Evolutionary conservation across 2,113 vertebrate species (phyloP).

Genomic region (Trematocara zebra): DNA sequence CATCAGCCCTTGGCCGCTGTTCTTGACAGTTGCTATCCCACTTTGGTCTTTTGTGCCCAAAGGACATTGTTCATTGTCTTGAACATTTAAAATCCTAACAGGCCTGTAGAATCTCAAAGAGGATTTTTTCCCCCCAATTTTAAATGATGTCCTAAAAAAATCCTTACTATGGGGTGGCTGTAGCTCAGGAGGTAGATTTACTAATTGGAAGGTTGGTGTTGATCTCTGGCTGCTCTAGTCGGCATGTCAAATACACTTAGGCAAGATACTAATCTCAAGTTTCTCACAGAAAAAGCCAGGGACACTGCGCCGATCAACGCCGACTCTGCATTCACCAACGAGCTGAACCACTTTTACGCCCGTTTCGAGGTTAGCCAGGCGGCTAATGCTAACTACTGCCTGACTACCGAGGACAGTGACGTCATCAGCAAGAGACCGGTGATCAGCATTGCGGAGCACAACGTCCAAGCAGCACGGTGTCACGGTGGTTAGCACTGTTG

Average conservation of each 20-base stretch:
- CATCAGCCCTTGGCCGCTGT: not conserved
- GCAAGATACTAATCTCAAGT: not conserved
- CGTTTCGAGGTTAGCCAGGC: too few relatives aligned
- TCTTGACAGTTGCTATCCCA: not conserved
- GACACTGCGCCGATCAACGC: too few relatives aligned
- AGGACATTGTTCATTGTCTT: not conserved
- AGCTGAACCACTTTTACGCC: too few relatives aligned
- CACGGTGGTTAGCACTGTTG: too few relatives aligned
- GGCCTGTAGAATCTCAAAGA: not conserved
- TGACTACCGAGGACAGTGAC: too few relatives aligned
- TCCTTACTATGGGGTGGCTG: not conserved
- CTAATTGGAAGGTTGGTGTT: not conserved
- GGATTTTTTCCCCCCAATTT: not conserved
- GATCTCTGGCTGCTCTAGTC: not conserved
- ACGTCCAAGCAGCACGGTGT: too few relatives aligned
- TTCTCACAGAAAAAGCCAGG: not conserved
- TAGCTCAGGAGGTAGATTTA: not conserved
- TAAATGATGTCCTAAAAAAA: not conserved
- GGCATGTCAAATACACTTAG: not conserved
- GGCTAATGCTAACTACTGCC: too few relatives aligned
- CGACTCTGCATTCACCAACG: too few relatives aligned
- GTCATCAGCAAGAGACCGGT: too few relatives aligned
- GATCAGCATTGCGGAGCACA: too few relatives aligned
- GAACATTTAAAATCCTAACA: not conserved
- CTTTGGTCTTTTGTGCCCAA: not conserved